Evolutionary conservation across 2,888 invertebrate genomes (phyloP).

Genomic region (Epinotia ramella): DNA sequence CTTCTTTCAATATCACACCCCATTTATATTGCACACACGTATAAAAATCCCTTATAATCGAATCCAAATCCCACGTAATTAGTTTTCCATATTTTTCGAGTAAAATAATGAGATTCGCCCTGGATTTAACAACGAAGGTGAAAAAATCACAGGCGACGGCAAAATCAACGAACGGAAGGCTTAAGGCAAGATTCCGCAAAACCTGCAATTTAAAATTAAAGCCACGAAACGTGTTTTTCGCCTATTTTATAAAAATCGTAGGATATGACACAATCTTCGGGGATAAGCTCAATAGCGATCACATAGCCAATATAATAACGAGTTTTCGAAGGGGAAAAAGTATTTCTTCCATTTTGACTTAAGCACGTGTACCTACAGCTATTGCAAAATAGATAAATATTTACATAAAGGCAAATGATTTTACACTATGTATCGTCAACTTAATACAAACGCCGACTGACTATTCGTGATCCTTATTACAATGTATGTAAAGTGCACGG

Average conservation of each 20-base stretch:
- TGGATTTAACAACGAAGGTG: conserved; percentile 63
- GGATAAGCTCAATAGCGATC: conserved; percentile 65
- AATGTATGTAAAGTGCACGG: too few species aligned
- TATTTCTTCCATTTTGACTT: conserved; percentile 36
- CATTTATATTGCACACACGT: conserved; percentile 4
- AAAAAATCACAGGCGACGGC: conserved; percentile 66
- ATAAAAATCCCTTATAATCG: conserved; percentile 42
- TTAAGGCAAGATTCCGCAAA: conserved; percentile 81
- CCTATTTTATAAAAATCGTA: conserved; percentile 84
- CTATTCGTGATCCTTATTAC: too few species aligned
- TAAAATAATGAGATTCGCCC: conserved; percentile 71
- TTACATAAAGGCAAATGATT: too few species aligned
- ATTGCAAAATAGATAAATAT: neutral
- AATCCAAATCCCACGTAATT: conserved; percentile 71
- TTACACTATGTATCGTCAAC: too few species aligned
- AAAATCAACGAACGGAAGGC: conserved; percentile 74
- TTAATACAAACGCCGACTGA: too few species aligned
- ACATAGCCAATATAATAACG: conserved; percentile 52
- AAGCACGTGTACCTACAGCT: neutral
- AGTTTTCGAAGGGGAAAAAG: conserved; percentile 41
- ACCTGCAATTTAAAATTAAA: conserved; percentile 86
- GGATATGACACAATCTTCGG: conserved; percentile 82
- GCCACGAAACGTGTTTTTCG: conserved; percentile 86
- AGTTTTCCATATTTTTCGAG: conserved; percentile 71
- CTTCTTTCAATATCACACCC: neutral